Percentiles rank a stretch among this genome's conserved stretches.
phyloP scores from a whole-genome alignment of 2,797 vertebrate genomes.

The Sebastiscus tertius region DNA sequence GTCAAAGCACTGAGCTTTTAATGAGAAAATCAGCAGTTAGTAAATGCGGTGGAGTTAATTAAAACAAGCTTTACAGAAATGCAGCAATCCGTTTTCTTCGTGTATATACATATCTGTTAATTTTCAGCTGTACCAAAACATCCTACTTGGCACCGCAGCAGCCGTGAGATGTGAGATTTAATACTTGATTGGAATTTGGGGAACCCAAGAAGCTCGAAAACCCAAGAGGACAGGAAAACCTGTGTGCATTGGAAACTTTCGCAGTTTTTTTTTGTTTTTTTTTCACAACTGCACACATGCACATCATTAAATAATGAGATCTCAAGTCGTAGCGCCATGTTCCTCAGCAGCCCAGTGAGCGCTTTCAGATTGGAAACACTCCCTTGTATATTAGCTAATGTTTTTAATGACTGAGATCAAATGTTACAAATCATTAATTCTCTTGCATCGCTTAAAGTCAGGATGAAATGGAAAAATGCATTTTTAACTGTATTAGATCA shows the following conservation, averaged over 20 bases:
- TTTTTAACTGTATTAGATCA: no score
- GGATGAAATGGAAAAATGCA: no score
- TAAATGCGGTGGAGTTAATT: slow-evolving; percentile 20
- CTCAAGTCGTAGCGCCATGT: not conserved
- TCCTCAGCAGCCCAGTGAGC: not conserved
- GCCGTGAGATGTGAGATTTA: slow-evolving; percentile 57
- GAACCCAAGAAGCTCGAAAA: slow-evolving; percentile 33
- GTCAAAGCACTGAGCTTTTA: slow-evolving; percentile 12
- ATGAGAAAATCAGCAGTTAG: slow-evolving; percentile 6
- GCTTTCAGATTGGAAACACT: not conserved
- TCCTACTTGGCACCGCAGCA: slow-evolving; percentile 45
- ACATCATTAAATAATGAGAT: slow-evolving; percentile 51
- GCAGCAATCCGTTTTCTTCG: slow-evolving; percentile 2
- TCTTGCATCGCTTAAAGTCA: accelerated
- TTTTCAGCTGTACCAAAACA: slow-evolving; percentile 49
- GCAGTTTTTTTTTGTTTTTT: not conserved
- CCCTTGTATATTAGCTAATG: not conserved
- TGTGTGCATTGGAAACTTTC: slow-evolving; percentile 11
- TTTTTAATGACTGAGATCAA: slow-evolving; percentile 4
- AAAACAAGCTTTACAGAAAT: slow-evolving; percentile 29
- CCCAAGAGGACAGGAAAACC: slow-evolving; percentile 36
- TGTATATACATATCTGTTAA: slow-evolving; percentile 2
- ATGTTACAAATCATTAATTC: not conserved
- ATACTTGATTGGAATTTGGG: slow-evolving; percentile 62
- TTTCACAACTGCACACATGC: slow-evolving; percentile 31